Percentiles rank a stretch among this genome's conserved stretches.
Conservation (phyloP, 2,888 invertebrate species). For the Bedellia somnulentella region DNA sequence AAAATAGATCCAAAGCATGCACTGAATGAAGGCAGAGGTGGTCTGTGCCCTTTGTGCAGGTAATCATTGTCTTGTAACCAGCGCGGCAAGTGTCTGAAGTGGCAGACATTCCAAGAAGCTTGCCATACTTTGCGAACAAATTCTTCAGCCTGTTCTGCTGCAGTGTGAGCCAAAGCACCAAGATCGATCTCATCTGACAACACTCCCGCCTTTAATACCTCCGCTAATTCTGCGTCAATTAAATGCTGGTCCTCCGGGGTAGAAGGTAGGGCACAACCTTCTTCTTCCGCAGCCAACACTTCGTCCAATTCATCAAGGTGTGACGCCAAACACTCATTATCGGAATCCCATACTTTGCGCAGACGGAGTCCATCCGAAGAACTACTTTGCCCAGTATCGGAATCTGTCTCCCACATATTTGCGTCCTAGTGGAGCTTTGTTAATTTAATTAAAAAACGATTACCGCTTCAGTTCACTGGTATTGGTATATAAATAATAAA, state of each 20-base stretch:
- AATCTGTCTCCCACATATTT: conserved; percentile 54
- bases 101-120: conserved; percentile 91
- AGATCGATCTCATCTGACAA: conserved; percentile 83
- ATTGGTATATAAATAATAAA: too few species aligned
- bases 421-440: too few species aligned
- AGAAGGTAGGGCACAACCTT: conserved; percentile 82
- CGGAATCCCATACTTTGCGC: conserved; percentile 55
- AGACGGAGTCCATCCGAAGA: conserved; percentile 52
- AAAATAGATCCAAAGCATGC: conserved; percentile 98
- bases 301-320: conserved; percentile 55
- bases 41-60: conserved; percentile 92
- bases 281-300: conserved; percentile 75
- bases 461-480: too few species aligned
- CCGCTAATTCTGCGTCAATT: conserved; percentile 84
- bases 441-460: too few species aligned
- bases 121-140: conserved; percentile 92
- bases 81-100: conserved; percentile 88
- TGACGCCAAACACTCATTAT: conserved; percentile 45
- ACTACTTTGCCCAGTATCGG: conserved; percentile 38
- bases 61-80: conserved; percentile 99
- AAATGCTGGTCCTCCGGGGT: conserved; percentile 85
- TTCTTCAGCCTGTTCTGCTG: conserved; percentile 92
- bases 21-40: conserved; percentile 93
- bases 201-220: conserved; percentile 83
- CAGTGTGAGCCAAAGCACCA: conserved; percentile 81